A percentile compares a stretch with the other conserved stretches of the same genome.
Conservation (phyloP, 2,797 vertebrate species). For the Pangasius krempfi region DNA sequence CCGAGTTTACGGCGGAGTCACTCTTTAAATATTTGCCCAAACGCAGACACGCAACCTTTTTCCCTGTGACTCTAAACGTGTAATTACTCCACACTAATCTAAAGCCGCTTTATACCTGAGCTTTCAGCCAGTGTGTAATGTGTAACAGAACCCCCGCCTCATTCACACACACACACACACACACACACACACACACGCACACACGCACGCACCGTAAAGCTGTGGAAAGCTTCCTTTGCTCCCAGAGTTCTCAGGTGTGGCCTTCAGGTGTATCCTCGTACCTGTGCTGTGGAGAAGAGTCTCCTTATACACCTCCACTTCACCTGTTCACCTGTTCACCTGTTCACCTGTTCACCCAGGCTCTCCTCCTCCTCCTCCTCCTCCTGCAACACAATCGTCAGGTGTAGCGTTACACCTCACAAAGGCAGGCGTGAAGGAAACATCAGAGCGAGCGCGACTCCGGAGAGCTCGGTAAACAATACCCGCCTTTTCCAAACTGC, state of each 20-base stretch:
- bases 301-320: slow-evolving; percentile 7
- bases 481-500: background rate
- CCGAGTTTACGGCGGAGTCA: background rate
- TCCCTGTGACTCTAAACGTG: background rate
- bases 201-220: background rate
- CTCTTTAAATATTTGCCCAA: slow-evolving; percentile 43
- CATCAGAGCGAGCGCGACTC: background rate
- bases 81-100: slow-evolving; percentile 8
- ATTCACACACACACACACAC: background rate
- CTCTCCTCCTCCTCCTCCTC: slow-evolving; percentile 41
- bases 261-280: background rate
- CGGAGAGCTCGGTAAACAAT: background rate
- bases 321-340: slow-evolving; percentile 47
- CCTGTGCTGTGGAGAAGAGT: slow-evolving; percentile 26
- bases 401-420: slow-evolving; percentile 59
- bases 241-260: background rate
- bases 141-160: slow-evolving; percentile 20
- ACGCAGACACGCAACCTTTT: background rate
- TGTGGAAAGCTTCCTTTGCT: background rate
- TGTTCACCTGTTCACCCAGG: slow-evolving; percentile 37
- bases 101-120: background rate
- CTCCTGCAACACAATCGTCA: slow-evolving; percentile 56
- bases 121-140: background rate
- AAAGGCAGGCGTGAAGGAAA: slow-evolving; percentile 59
- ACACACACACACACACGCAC: background rate